Percentiles rank a stretch among this genome's conserved stretches.
Conservation (phyloP, 2,113 vertebrate species). For the Dolichotis patagonum region DNA sequence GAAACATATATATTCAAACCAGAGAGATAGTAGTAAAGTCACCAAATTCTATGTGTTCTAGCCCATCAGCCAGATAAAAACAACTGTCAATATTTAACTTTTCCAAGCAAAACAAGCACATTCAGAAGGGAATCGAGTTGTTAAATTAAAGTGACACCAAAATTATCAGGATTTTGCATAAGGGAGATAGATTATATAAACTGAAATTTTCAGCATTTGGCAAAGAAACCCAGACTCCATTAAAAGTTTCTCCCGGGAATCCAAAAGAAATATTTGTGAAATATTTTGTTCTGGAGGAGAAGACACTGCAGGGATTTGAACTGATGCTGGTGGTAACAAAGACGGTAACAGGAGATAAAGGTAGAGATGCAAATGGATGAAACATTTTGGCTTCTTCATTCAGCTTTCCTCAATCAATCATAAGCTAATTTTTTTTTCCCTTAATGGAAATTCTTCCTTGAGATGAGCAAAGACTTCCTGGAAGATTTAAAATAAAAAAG, state of each 20-base stretch:
- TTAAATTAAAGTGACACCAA: constrained; percentile 11
- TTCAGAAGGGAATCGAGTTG: background rate
- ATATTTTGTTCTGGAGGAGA: background rate
- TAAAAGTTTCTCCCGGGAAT: background rate
- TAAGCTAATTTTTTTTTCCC: background rate
- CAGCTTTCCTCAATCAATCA: background rate
- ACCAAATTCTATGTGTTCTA: background rate
- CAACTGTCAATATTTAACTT: background rate
- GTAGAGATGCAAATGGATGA: background rate
- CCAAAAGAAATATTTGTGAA: background rate
- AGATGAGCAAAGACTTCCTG: background rate
- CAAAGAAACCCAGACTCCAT: background rate
- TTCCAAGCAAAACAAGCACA: background rate
- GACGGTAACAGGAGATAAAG: background rate
- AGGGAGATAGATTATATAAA: background rate
- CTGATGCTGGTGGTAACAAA: background rate
- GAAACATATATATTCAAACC: background rate
- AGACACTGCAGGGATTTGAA: background rate
- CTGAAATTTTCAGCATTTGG: background rate
- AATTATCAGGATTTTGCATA: background rate
- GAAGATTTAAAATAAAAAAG: background rate
- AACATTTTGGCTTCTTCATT: background rate
- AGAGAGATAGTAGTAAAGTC: background rate
- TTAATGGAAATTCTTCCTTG: background rate
- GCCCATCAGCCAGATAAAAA: background rate